Base-by-base conservation (phyloP, 2,888 invertebrate species). In the Synergus gifuensis region DNA sequence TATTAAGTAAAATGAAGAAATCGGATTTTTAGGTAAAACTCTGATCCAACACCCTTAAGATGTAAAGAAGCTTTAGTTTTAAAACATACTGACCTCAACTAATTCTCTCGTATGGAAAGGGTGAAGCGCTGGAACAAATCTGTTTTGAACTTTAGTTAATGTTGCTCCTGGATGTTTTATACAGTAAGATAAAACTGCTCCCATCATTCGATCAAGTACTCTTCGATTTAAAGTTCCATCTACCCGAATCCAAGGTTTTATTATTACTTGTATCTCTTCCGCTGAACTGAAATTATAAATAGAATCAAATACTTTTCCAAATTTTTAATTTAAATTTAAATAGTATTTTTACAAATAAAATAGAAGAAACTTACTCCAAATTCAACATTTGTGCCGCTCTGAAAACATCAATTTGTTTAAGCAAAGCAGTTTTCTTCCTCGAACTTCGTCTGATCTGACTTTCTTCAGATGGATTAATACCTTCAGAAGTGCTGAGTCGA, bases 221-320 rank as follows among this genome's bases (percentile, higher is more conserved):
- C 94, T 93, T 14, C 94, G 93, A 91, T 97, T 96, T 12, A 97
- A 88, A 0, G 94, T 93, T 3, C 96, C 97, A 91, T 97, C 95
- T 1, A 96, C 94, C 82, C 95, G 94, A 78, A 95, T 94, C 97
- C 97, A 97, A 0, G 96, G 96, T 80, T 94, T 93, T 76, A 94
- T 91, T 9, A 92, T 90, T 4, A 94, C 92, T 77, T 90, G 89
- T 44, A 91, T 88, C 79, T 90, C 89, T 84, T 91, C 90, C 5
- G 90, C 88, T 36, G 88, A 88, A 28, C 92, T 92, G 76, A 58
- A 58, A 58, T 54, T 73, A 54, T 8, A 73, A 73, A 58, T 36
- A n/a, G 3, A 14, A 18, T 44, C n/a, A 60, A 40, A 44, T 16
- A 69, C 1, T 67, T 18, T 12, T 18, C 22, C 1, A n/a, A 36